A percentile compares a stretch with the other conserved stretches of the same genome.
These are phyloP conservation scores for Leiothrix lutea DNA, from an alignment of 2,113 vertebrate species.

Conservation along the genomic window DNA sequence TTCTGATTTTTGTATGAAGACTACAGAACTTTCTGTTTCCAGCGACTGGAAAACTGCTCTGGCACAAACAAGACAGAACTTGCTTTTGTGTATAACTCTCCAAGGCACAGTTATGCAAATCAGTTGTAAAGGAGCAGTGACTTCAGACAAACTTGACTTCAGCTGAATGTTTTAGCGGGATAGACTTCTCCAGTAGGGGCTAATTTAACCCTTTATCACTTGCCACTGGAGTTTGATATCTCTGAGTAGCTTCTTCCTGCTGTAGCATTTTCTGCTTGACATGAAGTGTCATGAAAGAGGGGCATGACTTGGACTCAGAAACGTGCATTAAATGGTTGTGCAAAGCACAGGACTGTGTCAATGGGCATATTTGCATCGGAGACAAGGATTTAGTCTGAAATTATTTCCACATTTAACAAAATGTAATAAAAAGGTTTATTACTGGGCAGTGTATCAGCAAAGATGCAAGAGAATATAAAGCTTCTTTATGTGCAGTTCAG, in stretches of 20 bases:
- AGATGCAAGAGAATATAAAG: background rate
- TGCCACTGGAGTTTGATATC: background rate
- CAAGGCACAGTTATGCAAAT: constrained; percentile 58
- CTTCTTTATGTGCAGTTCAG: background rate
- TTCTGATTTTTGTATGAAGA: background rate
- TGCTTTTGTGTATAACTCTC: constrained; percentile 9
- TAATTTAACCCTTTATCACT: background rate
- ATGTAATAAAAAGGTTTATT: background rate
- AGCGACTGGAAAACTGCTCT: constrained; percentile 27
- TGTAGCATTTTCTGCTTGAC: background rate
- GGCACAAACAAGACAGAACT: constrained; percentile 44
- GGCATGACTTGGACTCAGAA: background rate
- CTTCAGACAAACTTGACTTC: constrained; percentile 4
- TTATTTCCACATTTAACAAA: background rate
- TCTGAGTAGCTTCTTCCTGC: background rate
- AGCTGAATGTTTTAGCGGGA: background rate
- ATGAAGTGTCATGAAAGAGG: fast-evolving
- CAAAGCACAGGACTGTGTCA: fast-evolving
- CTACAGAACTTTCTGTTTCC: constrained; percentile 20
- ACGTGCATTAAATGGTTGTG: background rate
- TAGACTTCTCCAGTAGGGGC: background rate
- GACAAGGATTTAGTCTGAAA: background rate
- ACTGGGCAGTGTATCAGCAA: background rate
- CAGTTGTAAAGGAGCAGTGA: background rate
- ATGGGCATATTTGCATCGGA: background rate